Evolutionary conservation across 2,797 vertebrate species (phyloP).

Genomic region (Ataeniobius toweri): DNA sequence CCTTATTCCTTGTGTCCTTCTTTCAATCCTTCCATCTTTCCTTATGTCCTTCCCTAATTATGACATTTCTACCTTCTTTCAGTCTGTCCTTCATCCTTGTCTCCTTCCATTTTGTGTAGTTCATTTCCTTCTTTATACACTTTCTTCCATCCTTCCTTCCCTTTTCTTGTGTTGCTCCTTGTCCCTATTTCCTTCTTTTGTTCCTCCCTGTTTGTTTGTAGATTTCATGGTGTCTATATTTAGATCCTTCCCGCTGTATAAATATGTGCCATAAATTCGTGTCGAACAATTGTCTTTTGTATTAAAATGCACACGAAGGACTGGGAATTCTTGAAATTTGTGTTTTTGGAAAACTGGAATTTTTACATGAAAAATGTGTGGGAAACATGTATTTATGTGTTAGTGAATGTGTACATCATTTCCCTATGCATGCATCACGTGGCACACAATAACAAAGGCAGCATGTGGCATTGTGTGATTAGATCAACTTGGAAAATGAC

Average conservation of each 20-base stretch:
- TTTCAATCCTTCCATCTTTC: neutral
- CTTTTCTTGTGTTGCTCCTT: neutral
- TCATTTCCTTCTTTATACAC: neutral
- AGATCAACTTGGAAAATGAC: constrained; percentile 58
- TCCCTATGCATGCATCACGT: constrained; percentile 28
- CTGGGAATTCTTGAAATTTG: neutral
- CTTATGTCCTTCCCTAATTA: neutral
- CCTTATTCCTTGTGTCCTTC: neutral
- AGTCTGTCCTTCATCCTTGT: neutral
- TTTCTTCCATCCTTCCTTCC: neutral
- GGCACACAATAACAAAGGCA: constrained; percentile 15
- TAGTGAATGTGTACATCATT: neutral
- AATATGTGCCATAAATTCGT: neutral
- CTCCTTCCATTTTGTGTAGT: neutral
- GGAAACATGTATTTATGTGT: neutral
- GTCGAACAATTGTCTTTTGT: neutral
- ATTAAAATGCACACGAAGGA: neutral
- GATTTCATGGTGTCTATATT: neutral
- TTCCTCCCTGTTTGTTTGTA: neutral
- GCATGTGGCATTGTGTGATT: constrained; percentile 70
- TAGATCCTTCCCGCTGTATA: neutral
- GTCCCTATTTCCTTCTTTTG: neutral
- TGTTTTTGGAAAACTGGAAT: neutral
- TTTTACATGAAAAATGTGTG: neutral
- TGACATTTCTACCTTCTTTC: neutral